Base-by-base conservation (phyloP, 2,888 invertebrate genomes). In the Caenorhabditis sinica region DNA sequence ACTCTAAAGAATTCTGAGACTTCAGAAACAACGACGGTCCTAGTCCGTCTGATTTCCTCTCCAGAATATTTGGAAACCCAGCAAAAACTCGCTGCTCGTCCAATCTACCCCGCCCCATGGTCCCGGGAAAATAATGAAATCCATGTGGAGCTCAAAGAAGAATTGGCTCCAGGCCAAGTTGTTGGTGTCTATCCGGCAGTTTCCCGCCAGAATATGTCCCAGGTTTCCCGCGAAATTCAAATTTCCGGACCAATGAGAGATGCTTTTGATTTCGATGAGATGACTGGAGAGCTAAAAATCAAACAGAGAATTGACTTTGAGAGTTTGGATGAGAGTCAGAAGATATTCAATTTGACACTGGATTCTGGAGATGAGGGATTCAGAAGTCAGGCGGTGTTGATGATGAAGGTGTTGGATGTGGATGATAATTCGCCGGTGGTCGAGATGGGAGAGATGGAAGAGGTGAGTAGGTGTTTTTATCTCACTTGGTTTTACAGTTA, bases 381-480 rank as follows among this genome's bases (percentile, higher is more conserved):
- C 43, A 81, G 86, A 51, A 81, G 87, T 17, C 40, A 28, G 2
- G 86, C 86, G 2, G 45, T 82, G 20, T 45, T 89, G 40, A 69
- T 65, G 51, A 56, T 89, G 15, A 51, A 69, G 13, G 75, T 90
- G 25, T 4, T 84, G 20, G 88, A 90, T 56, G 61, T 87, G 25
- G 89, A 90, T 74, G 90, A 90, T 74, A 88, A 89, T 36, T 63
- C 88, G 4, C 90, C 90, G 11, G 66, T 76, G 13, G 83, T 89
- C 40, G 58, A 65, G 30, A 49, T 74, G 20, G 66, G 49, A n/a
- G 49, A 74, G 5, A n/a, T 75, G 13, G 79, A 66, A 17, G 66
- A 69, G 49, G 85, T 87, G 45, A 43, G 58, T 43, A 49, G 45
- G 33, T 9, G 33, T 36, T 36, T n/a, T n/a, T 36, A 36, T 36